These are phyloP conservation scores for Cephus sareptanus DNA, from an alignment of 2,888 invertebrate genomes.

Conservation along the genomic window DNA sequence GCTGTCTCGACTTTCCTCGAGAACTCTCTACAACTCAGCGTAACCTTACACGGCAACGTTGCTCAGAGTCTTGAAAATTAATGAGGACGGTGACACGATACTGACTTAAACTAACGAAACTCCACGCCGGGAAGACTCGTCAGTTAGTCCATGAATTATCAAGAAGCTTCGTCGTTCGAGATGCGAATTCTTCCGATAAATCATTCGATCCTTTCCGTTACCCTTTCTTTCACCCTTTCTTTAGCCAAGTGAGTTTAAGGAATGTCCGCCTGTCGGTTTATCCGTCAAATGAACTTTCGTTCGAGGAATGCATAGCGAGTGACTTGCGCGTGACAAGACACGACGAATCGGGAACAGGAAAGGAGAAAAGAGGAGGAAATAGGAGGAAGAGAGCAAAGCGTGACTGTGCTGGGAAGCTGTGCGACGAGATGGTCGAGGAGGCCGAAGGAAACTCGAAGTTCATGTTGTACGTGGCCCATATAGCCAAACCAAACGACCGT, in stretches of 20 bases:
- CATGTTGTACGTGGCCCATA: slow-evolving; percentile 30
- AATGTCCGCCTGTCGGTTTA: slow-evolving; percentile 12
- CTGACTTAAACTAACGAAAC: slow-evolving; percentile 15
- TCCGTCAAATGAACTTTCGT: too few species aligned
- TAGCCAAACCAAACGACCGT: slow-evolving; percentile 45
- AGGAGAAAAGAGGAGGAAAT: slow-evolving; percentile 10
- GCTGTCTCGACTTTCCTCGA: neutral
- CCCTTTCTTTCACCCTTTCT: neutral
- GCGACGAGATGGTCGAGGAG: slow-evolving; percentile 1
- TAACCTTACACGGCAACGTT: slow-evolving; percentile 48
- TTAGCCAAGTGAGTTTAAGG: slow-evolving; percentile 15
- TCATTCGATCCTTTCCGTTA: slow-evolving; percentile 16
- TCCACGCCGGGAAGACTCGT: slow-evolving; percentile 14
- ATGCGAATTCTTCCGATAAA: slow-evolving; percentile 22
- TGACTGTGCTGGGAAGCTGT: neutral
- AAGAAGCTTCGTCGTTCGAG: slow-evolving; percentile 16
- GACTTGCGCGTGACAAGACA: slow-evolving; percentile 4
- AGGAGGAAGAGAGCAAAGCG: neutral
- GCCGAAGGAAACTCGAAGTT: slow-evolving; percentile 16
- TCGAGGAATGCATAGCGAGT: neutral
- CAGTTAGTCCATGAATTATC: slow-evolving; percentile 8
- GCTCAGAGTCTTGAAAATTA: slow-evolving; percentile 52
- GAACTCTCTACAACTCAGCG: slow-evolving; percentile 12
- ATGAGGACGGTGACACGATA: slow-evolving; percentile 23
- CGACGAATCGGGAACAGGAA: neutral